Conservation (phyloP, 2,113 vertebrate genomes). For the Eudorcas thomsonii region DNA sequence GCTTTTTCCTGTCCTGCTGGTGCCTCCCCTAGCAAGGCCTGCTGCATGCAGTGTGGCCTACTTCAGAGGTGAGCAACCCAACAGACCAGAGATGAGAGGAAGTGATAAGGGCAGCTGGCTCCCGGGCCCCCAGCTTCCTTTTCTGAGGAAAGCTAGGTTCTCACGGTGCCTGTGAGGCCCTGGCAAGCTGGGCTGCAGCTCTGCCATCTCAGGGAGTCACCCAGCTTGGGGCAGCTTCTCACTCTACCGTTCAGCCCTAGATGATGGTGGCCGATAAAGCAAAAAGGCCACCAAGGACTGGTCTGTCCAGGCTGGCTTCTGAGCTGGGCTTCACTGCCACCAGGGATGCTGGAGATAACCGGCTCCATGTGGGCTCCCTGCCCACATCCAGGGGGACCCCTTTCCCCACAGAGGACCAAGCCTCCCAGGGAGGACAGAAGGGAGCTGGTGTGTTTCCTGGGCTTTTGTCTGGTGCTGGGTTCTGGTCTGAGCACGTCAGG, state of each 20-base stretch:
- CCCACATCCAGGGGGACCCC: rapidly evolving
- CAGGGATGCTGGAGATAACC: background rate
- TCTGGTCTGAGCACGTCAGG: background rate
- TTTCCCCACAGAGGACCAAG: background rate
- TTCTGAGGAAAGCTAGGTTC: constrained; percentile 67
- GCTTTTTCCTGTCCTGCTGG: constrained; percentile 58
- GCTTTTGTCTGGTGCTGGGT: background rate
- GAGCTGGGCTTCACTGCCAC: rapidly evolving
- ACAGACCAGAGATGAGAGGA: constrained; percentile 74
- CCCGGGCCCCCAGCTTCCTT: background rate
- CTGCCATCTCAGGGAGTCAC: constrained; percentile 53
- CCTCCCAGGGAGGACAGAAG: background rate
- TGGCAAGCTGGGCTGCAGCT: constrained; percentile 53
- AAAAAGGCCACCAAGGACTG: background rate
- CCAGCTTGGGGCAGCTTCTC: background rate
- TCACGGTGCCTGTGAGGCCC: constrained; percentile 72
- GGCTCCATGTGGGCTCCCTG: rapidly evolving
- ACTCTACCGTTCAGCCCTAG: background rate
- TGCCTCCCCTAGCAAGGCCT: constrained; percentile 52
- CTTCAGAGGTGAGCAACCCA: constrained; percentile 78
- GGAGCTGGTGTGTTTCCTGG: background rate
- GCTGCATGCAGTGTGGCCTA: constrained; percentile 75
- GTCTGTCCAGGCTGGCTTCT: background rate
- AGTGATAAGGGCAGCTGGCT: constrained; percentile 73
- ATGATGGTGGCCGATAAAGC: background rate